These are phyloP conservation scores for Dromaius novaehollandiae DNA, from an alignment of 2,113 vertebrate genomes.

Conservation along the genomic window DNA sequence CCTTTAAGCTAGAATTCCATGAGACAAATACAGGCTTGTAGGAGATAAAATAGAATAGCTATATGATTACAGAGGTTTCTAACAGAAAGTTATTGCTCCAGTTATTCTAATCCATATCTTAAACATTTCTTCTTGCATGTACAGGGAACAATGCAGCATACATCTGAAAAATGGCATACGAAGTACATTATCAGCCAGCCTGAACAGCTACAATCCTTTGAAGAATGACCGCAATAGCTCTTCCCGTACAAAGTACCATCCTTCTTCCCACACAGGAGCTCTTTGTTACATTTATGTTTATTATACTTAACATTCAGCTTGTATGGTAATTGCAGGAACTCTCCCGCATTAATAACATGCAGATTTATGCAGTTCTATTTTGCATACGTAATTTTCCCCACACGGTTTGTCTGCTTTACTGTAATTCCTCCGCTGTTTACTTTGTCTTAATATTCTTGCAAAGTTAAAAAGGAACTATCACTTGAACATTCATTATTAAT, in stretches of 20 bases:
- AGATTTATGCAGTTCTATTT: slow-evolving; percentile 72
- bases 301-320: slow-evolving; percentile 34
- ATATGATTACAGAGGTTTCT: neutral
- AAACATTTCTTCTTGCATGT: neutral
- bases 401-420: slow-evolving; percentile 52
- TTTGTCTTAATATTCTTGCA: slow-evolving; percentile 73
- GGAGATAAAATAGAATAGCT: neutral
- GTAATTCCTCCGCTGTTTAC: slow-evolving; percentile 70
- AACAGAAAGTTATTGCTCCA: neutral
- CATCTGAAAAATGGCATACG: neutral
- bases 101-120: neutral
- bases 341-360: slow-evolving; percentile 63
- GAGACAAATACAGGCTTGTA: neutral
- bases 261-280: neutral
- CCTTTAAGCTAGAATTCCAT: neutral
- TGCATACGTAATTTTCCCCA: slow-evolving; percentile 69
- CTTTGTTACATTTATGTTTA: slow-evolving; percentile 3
- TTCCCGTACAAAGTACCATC: neutral
- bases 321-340: slow-evolving; percentile 56
- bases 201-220: neutral
- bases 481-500: slow-evolving; percentile 75
- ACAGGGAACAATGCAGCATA: neutral
- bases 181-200: neutral
- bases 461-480: slow-evolving; percentile 71
- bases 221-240: neutral